Conservation (phyloP, 2,888 invertebrate genomes). For the Diaprepes abbreviatus region DNA sequence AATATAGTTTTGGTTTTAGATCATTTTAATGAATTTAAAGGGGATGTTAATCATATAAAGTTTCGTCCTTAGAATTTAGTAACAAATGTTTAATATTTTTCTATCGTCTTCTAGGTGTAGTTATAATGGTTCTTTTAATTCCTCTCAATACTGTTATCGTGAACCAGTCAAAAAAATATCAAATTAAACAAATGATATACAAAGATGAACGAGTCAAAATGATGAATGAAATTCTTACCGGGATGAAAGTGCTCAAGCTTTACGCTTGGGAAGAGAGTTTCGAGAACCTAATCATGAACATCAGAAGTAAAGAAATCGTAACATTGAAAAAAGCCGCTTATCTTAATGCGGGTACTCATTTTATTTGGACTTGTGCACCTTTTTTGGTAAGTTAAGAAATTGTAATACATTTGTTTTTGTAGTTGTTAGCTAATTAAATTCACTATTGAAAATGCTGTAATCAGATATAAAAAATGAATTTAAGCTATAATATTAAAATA, state of each 20-base stretch:
- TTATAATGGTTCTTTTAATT: conserved; percentile 69
- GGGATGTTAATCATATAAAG: no score
- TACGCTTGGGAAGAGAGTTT: conserved; percentile 77
- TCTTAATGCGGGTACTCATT: conserved; percentile 70
- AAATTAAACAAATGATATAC: conserved; percentile 70
- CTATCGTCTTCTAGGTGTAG: conserved; percentile 72
- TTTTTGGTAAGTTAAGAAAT: conserved; percentile 71
- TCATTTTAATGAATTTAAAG: no score
- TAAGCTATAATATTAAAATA: no score
- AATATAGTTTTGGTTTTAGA: no score
- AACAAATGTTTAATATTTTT: no score
- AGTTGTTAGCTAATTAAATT: no score
- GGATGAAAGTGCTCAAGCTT: conserved; percentile 74
- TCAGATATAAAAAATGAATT: no score
- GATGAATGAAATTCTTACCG: conserved; percentile 72
- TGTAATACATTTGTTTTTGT: no score
- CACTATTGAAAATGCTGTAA: no score
- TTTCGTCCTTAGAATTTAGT: no score
- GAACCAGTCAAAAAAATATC: conserved; percentile 66
- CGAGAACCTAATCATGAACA: conserved; percentile 70
- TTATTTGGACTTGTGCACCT: conserved; percentile 75
- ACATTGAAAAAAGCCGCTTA: conserved; percentile 72
- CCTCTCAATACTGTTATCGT: conserved; percentile 69
- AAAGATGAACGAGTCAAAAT: conserved; percentile 73
- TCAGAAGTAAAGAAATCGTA: conserved; percentile 72